Evolutionary conservation across 2,797 vertebrate species (phyloP).

Genomic region (Scarus forsteni): DNA sequence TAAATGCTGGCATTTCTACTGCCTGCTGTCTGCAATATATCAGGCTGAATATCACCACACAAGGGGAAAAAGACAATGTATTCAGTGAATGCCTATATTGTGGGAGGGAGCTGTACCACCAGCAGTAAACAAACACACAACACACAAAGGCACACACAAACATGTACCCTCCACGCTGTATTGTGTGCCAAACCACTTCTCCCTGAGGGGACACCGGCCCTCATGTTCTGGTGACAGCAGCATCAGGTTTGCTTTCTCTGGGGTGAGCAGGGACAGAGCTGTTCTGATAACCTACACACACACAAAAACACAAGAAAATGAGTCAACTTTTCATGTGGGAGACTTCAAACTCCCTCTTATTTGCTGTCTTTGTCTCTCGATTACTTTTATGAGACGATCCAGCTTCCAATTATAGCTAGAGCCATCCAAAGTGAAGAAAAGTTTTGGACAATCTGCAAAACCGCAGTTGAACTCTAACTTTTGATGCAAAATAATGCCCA

Average conservation of each 20-base stretch:
- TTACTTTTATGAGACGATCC: conserved; percentile 32
- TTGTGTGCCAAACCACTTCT: conserved; percentile 96
- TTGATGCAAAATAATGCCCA: conserved; percentile 36
- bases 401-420: conserved; percentile 51
- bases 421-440: conserved; percentile 22
- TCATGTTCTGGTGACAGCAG: conserved; percentile 94
- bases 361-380: conserved; percentile 18
- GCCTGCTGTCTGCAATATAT: conserved; percentile 46
- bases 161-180: conserved; percentile 92
- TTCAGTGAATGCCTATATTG: conserved; percentile 41
- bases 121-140: conserved; percentile 34
- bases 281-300: conserved; percentile 88
- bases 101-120: conserved; percentile 25
- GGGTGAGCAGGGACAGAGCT: conserved; percentile 89
- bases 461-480: conserved; percentile 38
- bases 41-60: conserved; percentile 48
- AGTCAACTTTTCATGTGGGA: conserved; percentile 65
- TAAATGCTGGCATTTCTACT: conserved; percentile 56
- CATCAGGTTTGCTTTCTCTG: conserved; percentile 93
- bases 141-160: conserved; percentile 9
- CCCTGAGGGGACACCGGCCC: conserved; percentile 90
- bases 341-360: neutral
- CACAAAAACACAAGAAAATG: conserved; percentile 63
- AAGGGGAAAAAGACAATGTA: conserved; percentile 57
- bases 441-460: conserved; percentile 42